These are phyloP conservation scores for Polia nebulosa DNA, from an alignment of 2,888 invertebrate genomes.

Conservation along the genomic window DNA sequence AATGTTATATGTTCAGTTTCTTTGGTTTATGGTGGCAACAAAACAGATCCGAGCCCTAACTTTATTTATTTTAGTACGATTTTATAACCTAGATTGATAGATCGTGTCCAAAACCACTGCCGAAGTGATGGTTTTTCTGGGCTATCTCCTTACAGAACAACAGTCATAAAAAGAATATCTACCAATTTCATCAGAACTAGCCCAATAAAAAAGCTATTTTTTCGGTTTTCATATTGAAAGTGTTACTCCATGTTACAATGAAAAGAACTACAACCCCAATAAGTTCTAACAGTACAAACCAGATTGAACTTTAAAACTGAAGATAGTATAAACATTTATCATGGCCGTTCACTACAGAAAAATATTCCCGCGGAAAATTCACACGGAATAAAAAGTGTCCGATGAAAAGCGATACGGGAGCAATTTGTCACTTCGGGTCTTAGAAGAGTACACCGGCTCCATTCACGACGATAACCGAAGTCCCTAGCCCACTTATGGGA, in stretches of 20 bases:
- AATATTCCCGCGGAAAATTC: conserved; percentile 68
- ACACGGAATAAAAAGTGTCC: conserved; percentile 72
- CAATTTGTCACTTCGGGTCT: conserved; percentile 75
- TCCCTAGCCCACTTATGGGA: conserved; percentile 59
- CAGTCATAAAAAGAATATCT: conserved; percentile 29
- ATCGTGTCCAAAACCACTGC: conserved; percentile 15
- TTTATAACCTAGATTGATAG: conserved; percentile 40
- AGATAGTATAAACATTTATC: conserved; percentile 68
- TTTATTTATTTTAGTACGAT: conserved; percentile 33
- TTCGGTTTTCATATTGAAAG: neutral
- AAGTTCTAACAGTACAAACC: conserved; percentile 12
- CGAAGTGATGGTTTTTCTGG: conserved; percentile 8
- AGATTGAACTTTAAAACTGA: conserved; percentile 45
- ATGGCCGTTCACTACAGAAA: conserved; percentile 64
- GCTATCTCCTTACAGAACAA: neutral
- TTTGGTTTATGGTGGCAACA: conserved; percentile 55
- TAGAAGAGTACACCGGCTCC: conserved; percentile 62
- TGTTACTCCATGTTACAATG: neutral
- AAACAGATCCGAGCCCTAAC: conserved; percentile 31
- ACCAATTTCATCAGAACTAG: conserved; percentile 1
- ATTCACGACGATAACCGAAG: conserved; percentile 57
- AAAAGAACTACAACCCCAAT: neutral
- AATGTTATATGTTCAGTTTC: conserved; percentile 56
- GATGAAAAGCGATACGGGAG: conserved; percentile 74
- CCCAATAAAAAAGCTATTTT: neutral